A percentile compares a stretch with the other conserved stretches of the same genome.
These are phyloP conservation scores for Nomada ferruginata DNA, from an alignment of 2,888 invertebrate species.

Conservation along the genomic window DNA sequence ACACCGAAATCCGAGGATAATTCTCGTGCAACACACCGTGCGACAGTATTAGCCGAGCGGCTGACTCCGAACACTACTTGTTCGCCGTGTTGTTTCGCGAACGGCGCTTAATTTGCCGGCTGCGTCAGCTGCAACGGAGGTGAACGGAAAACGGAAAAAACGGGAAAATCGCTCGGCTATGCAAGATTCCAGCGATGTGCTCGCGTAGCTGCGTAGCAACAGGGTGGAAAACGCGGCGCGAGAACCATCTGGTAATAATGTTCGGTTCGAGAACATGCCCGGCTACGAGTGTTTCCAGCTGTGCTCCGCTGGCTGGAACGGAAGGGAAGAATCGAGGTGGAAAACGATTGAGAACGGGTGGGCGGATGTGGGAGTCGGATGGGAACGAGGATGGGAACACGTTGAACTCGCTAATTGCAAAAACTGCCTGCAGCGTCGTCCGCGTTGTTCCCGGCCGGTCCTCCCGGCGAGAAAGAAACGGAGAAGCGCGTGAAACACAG, in stretches of 20 bases:
- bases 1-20: not conserved
- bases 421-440: constrained; percentile 67
- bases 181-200: constrained; percentile 16
- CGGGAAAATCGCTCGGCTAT: constrained; percentile 28
- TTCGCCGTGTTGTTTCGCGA: not conserved
- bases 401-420: constrained; percentile 73
- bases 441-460: constrained; percentile 29
- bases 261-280: constrained; percentile 44
- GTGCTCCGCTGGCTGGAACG: not conserved
- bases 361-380: not conserved
- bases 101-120: constrained; percentile 13
- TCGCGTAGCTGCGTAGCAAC: constrained; percentile 39
- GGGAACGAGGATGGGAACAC: constrained; percentile 42
- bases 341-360: constrained; percentile 41
- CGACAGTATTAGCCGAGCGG: not conserved
- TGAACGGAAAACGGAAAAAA: not conserved
- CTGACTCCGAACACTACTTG: not conserved
- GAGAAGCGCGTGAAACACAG: constrained; percentile 27
- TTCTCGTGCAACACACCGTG: not conserved
- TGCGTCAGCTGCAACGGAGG: constrained; percentile 26
- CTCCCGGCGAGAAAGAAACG: constrained; percentile 27
- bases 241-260: constrained; percentile 49
- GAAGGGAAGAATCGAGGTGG: constrained; percentile 20
- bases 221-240: constrained; percentile 26
- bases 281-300: constrained; percentile 33